Percentiles rank a stretch among this genome's conserved stretches.
phyloP scores from a whole-genome alignment of 2,888 invertebrate genomes.

The Autographa pulchrina region DNA sequence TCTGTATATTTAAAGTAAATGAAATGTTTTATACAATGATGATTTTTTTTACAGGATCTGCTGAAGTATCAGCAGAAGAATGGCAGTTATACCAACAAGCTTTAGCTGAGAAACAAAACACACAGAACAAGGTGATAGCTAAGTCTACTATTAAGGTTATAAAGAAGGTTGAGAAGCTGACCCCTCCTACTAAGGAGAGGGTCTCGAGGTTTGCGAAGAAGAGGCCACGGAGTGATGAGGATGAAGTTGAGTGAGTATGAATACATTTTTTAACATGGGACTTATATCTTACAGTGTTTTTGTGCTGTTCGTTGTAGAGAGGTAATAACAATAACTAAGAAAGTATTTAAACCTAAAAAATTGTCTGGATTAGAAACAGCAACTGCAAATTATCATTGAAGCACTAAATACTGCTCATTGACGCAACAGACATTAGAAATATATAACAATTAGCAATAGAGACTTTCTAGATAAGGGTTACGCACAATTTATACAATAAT shows the following conservation, averaged over 20 bases:
- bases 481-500: too few species aligned
- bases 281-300: not conserved
- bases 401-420: too few species aligned
- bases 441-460: too few species aligned
- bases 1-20: not conserved
- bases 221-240: conserved; percentile 76
- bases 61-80: conserved; percentile 84
- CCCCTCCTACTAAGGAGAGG: conserved; percentile 49
- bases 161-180: conserved; percentile 59
- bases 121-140: conserved; percentile 63
- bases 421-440: too few species aligned
- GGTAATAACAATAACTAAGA: too few species aligned
- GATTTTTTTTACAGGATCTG: conserved; percentile 67
- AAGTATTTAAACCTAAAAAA: too few species aligned
- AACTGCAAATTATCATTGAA: too few species aligned
- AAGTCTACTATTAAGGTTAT: conserved; percentile 62
- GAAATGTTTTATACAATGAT: not conserved
- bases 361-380: too few species aligned
- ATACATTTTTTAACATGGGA: not conserved
- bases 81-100: conserved; percentile 86
- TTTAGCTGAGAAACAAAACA: conserved; percentile 78
- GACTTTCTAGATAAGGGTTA: too few species aligned
- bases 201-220: conserved; percentile 61
- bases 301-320: too few species aligned
- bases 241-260: conserved; percentile 76